Conservation (phyloP, 2,797 vertebrate species). For the Rhinichthys osculus region DNA sequence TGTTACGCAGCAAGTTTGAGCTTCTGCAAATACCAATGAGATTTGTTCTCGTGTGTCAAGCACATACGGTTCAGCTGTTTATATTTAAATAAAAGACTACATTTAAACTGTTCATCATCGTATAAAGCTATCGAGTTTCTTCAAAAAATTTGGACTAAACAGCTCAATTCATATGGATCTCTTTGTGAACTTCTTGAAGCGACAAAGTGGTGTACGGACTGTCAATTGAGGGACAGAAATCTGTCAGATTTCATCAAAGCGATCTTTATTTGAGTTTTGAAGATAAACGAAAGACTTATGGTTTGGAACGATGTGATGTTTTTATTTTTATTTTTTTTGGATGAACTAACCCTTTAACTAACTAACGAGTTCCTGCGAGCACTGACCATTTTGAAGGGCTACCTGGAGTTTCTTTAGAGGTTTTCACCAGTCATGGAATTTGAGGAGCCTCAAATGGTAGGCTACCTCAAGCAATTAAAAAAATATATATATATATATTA, state of each 20-base stretch:
- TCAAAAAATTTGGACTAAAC: not conserved
- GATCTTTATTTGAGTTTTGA: not conserved
- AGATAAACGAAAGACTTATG: not conserved
- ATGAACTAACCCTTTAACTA: not conserved
- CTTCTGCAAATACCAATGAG: not conserved
- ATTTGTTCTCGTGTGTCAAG: not conserved
- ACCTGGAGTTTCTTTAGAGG: not conserved
- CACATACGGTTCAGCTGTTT: not conserved
- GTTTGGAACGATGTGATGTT: not conserved
- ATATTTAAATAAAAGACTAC: not conserved
- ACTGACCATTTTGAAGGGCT: not conserved
- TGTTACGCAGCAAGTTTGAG: not conserved
- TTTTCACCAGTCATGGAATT: not conserved
- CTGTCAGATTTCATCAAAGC: not conserved
- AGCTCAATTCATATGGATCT: not conserved
- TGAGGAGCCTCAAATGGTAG: not conserved
- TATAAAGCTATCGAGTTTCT: not conserved
- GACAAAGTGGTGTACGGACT: not conserved
- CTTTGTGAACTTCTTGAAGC: too few relatives aligned
- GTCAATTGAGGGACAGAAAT: not conserved
- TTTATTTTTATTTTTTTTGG: not conserved
- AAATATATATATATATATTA: too few relatives aligned
- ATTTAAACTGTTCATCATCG: not conserved
- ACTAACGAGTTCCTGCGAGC: not conserved
- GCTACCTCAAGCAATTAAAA: not conserved